Conservation (phyloP, 2,888 invertebrate genomes). For the Drosophila mayaguana region DNA sequence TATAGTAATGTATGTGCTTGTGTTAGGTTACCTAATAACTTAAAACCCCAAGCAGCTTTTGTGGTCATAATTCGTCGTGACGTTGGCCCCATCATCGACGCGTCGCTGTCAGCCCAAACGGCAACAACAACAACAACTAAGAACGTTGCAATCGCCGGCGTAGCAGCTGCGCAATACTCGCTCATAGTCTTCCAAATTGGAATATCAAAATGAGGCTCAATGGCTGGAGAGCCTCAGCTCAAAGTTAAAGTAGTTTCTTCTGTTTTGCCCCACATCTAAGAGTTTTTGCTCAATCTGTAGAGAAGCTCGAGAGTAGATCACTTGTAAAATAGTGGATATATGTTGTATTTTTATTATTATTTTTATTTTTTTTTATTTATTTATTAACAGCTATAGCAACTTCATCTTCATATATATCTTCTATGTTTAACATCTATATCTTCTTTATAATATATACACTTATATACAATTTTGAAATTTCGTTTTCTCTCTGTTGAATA, state of each 20-base stretch:
- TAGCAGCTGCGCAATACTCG: constrained; percentile 9
- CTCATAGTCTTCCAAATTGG: neutral
- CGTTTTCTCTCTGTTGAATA: neutral
- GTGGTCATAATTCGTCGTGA: constrained; percentile 71
- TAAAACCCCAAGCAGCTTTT: constrained; percentile 76
- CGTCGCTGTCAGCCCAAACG: constrained; percentile 42
- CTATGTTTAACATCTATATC: neutral
- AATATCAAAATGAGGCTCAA: neutral
- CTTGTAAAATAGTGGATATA: neutral
- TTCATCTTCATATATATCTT: neutral
- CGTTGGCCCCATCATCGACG: constrained; percentile 32
- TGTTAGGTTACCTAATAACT: constrained; percentile 72
- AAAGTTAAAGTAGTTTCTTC: neutral
- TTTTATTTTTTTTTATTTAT: no score
- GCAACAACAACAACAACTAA: constrained; percentile 10
- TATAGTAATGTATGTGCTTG: constrained; percentile 6
- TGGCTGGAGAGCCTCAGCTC: neutral
- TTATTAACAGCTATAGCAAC: neutral
- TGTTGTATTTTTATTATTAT: no score
- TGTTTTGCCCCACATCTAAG: neutral
- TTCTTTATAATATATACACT: neutral
- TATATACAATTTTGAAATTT: neutral
- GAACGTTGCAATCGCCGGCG: constrained; percentile 28
- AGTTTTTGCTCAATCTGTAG: no score
- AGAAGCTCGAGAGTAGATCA: neutral